Conservation (phyloP, 2,797 vertebrate species). For the Premnoplex brunnescens region DNA sequence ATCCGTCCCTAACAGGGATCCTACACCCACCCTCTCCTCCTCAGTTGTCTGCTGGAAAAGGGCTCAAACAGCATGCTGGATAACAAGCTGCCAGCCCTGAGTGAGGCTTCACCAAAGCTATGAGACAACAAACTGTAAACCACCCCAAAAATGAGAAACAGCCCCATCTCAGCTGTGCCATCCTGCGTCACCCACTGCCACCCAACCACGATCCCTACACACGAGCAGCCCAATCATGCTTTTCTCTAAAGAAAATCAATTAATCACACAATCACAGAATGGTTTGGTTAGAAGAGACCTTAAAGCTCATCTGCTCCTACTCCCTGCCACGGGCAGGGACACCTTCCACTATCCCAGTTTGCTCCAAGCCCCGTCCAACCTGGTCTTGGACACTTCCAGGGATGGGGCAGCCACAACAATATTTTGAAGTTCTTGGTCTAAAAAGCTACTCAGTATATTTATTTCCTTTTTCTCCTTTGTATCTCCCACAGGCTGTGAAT, state of each 20-base stretch:
- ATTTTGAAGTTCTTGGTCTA: not conserved
- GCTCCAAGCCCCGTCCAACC: not conserved
- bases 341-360: not conserved
- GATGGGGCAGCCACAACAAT: not conserved
- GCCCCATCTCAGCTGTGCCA: not conserved
- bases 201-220: rapidly evolving
- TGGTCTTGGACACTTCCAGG: not conserved
- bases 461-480: not conserved
- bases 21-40: not conserved
- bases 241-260: not conserved
- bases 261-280: not conserved
- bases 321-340: not conserved
- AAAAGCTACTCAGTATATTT: not conserved
- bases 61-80: not conserved
- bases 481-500: not conserved
- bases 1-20: not conserved
- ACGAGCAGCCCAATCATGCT: not conserved
- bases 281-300: not conserved
- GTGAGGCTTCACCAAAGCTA: not conserved
- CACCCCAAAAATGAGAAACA: not conserved
- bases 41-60: not conserved
- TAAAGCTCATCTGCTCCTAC: not conserved
- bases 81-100: not conserved
- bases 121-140: not conserved
- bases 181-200: not conserved